Percentiles rank a stretch among this genome's conserved stretches.
Evolutionary conservation across 2,797 vertebrate species (phyloP).

Genomic region (Enteromius unitaeniatus): DNA sequence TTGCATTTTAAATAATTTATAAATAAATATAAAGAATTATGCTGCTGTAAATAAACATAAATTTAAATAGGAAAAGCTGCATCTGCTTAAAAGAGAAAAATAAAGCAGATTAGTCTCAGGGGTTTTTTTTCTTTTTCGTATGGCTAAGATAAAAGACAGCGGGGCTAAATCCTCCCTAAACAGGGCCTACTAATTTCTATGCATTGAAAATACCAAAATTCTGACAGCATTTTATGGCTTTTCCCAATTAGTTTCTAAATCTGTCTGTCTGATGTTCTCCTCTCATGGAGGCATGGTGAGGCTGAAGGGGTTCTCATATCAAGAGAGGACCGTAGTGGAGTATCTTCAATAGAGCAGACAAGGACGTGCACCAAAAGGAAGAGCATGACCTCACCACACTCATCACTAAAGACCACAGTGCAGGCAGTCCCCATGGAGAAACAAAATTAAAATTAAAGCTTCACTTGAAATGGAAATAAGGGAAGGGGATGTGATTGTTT

Average conservation of each 20-base stretch:
- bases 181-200: background rate
- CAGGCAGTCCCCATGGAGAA: constrained; percentile 30
- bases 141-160: background rate
- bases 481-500: constrained; percentile 53
- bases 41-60: background rate
- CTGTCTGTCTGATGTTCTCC: constrained; percentile 7
- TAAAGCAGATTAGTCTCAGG: background rate
- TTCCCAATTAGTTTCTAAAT: background rate
- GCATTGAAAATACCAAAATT: background rate
- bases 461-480: constrained; percentile 54
- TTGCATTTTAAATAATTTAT: background rate
- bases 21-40: background rate
- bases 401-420: constrained; percentile 57
- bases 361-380: constrained; percentile 9
- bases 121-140: background rate
- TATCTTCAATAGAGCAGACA: constrained; percentile 45
- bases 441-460: constrained; percentile 49
- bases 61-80: background rate
- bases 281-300: constrained; percentile 2
- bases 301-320: constrained; percentile 34
- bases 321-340: constrained; percentile 25
- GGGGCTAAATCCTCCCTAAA: background rate
- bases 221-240: background rate
- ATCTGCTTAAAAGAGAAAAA: background rate
- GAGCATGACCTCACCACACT: constrained; percentile 19